Percentiles rank a stretch among this genome's conserved stretches.
Conservation (phyloP, 2,113 vertebrate species). For the Pseudonaja textilis region DNA sequence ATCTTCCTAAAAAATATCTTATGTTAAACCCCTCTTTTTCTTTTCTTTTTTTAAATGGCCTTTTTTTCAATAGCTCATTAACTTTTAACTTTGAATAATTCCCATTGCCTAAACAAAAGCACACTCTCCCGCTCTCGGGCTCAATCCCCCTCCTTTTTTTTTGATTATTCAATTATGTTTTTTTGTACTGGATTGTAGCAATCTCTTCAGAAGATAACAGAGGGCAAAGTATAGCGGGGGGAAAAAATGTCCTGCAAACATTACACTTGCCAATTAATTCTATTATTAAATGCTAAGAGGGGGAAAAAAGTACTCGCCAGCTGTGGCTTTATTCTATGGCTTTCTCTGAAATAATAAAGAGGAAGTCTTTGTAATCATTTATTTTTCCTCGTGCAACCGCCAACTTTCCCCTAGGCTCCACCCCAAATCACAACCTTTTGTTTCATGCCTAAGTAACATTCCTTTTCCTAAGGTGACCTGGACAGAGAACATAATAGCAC, state of each 20-base stretch:
- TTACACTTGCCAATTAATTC: constrained; percentile 79
- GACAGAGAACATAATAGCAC: constrained; percentile 38
- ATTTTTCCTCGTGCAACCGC: constrained; percentile 46
- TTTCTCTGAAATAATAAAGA: constrained; percentile 73
- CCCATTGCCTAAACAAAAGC: constrained; percentile 24
- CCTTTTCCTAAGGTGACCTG: constrained; percentile 44
- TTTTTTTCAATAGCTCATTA: constrained; percentile 39
- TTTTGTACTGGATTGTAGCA: constrained; percentile 70
- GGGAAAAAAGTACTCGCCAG: constrained; percentile 70
- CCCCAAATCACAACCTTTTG: constrained; percentile 7
- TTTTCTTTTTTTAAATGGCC: background rate
- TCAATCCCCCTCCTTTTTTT: constrained; percentile 34
- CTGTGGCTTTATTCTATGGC: constrained; percentile 79
- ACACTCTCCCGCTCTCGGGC: constrained; percentile 7
- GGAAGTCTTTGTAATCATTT: constrained; percentile 68
- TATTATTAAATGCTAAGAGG: constrained; percentile 74
- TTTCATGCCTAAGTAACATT: constrained; percentile 31
- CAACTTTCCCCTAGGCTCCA: constrained; percentile 24
- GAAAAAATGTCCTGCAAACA: constrained; percentile 66
- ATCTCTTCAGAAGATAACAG: constrained; percentile 70
- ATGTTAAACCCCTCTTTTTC: constrained; percentile 9
- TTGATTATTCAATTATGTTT: constrained; percentile 66
- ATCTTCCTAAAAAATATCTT: constrained; percentile 26
- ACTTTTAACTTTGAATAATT: background rate
- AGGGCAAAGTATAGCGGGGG: constrained; percentile 65